Conservation (phyloP, 64 coral and sea anemone genomes). For the Montipora efflorescens region DNA sequence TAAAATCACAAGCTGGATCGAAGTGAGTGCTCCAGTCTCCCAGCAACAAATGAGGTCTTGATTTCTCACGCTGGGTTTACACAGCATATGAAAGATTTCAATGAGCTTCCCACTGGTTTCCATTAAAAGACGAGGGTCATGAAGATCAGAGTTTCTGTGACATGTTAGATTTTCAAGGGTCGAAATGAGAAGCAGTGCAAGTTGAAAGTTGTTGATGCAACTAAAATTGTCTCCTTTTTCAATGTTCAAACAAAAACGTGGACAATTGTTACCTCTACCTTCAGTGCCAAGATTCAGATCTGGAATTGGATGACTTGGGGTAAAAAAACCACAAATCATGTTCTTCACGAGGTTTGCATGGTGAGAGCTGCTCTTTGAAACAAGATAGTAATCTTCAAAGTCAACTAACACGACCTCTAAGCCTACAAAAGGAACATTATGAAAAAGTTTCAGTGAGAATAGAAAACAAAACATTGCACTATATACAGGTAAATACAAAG, state of each 20-base stretch:
- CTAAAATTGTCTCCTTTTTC: background rate
- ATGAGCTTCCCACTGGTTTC: slow-evolving; percentile 68
- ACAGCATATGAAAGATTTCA: slow-evolving; percentile 56
- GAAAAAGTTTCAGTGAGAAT: background rate
- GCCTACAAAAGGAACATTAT: background rate
- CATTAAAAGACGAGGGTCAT: slow-evolving; percentile 55
- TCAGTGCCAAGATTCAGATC: background rate
- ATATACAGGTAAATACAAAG: too few species aligned
- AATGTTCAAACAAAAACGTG: background rate
- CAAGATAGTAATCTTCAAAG: slow-evolving; percentile 50
- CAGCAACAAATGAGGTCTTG: slow-evolving; percentile 51
- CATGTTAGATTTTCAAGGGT: slow-evolving; percentile 83
- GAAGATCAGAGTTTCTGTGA: slow-evolving; percentile 8
- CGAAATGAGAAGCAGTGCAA: slow-evolving; percentile 67
- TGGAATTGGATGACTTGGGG: background rate
- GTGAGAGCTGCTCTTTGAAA: slow-evolving; percentile 39
- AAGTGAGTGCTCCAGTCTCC: slow-evolving; percentile 30
- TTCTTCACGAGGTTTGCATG: slow-evolving; percentile 27
- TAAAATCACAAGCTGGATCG: slow-evolving; percentile 68
- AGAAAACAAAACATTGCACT: too few species aligned
- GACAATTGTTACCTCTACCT: background rate
- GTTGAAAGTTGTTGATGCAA: slow-evolving; percentile 59
- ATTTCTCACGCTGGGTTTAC: slow-evolving; percentile 10
- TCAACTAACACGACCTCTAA: slow-evolving; percentile 52
- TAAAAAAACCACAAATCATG: slow-evolving; percentile 15